Evolutionary conservation across 2,888 invertebrate species (phyloP).

Genomic region (Cataglyphis livida): DNA sequence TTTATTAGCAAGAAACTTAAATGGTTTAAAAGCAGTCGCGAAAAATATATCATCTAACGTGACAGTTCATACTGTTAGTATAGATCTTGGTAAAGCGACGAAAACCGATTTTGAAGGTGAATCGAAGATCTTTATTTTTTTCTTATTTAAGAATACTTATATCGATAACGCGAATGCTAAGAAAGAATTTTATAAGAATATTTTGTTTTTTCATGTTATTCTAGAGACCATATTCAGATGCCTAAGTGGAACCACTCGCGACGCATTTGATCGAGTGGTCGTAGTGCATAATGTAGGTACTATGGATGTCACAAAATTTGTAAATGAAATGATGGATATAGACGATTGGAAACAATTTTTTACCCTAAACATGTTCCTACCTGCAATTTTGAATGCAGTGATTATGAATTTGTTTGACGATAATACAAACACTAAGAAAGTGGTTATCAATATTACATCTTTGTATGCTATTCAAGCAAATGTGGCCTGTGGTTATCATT

Average conservation of each 20-base stretch:
- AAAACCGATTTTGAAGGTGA: slow-evolving; percentile 79
- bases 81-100: slow-evolving; percentile 77
- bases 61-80: slow-evolving; percentile 86
- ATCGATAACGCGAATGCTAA: background rate
- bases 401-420: slow-evolving; percentile 89
- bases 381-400: slow-evolving; percentile 90
- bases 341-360: slow-evolving; percentile 90
- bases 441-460: slow-evolving; percentile 94
- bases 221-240: slow-evolving; percentile 86
- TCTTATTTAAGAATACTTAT: background rate
- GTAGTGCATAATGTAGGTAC: slow-evolving; percentile 96
- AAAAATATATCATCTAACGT: slow-evolving; percentile 86
- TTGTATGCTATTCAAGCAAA: slow-evolving; percentile 92
- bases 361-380: slow-evolving; percentile 92
- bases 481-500: slow-evolving; percentile 93
- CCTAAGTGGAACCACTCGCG: slow-evolving; percentile 84
- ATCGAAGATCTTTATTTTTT: background rate
- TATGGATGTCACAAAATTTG: slow-evolving; percentile 89
- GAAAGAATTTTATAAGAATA: background rate
- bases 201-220: slow-evolving; percentile 51
- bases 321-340: slow-evolving; percentile 89
- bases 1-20: slow-evolving; percentile 91
- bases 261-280: slow-evolving; percentile 89
- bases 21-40: slow-evolving; percentile 89
- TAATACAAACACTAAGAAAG: slow-evolving; percentile 83